Evolutionary conservation across 2,888 invertebrate species (phyloP).

Genomic region (Globia sparganii): DNA sequence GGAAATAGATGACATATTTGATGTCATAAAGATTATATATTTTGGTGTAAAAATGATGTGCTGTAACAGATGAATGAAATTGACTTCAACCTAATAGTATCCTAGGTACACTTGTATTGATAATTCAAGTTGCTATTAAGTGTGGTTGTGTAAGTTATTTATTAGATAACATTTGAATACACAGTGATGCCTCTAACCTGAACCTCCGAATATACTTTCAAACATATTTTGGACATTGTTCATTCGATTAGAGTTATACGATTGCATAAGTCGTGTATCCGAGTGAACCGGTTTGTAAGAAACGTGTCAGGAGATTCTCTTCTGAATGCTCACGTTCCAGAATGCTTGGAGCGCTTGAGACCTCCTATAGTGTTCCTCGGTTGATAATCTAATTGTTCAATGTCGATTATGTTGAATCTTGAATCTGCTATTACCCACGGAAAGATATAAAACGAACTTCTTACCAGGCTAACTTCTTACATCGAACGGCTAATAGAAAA

Average conservation of each 20-base stretch:
- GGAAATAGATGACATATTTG: background rate
- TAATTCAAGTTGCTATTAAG: background rate
- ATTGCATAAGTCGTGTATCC: constrained; percentile 87
- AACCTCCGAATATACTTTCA: constrained; percentile 40
- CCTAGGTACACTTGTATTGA: background rate
- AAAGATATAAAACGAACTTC: background rate
- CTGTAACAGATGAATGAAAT: background rate
- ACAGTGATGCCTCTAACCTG: background rate
- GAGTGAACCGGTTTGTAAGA: constrained; percentile 87
- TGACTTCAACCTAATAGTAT: background rate
- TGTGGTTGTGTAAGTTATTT: background rate
- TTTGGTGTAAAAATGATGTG: background rate
- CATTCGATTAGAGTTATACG: constrained; percentile 79
- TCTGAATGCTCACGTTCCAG: constrained; percentile 71
- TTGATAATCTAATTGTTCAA: constrained; percentile 44
- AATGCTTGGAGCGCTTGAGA: constrained; percentile 52
- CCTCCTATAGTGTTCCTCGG: constrained; percentile 44
- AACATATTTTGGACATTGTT: constrained; percentile 69
- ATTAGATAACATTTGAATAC: background rate
- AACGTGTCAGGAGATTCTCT: constrained; percentile 89
- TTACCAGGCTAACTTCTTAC: background rate
- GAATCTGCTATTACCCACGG: background rate
- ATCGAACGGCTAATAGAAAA: constrained; percentile 13
- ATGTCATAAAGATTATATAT: background rate
- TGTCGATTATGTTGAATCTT: constrained; percentile 27